phyloP scores from a whole-genome alignment of 2,888 invertebrate genomes.

The Drosophila helvetica region DNA sequence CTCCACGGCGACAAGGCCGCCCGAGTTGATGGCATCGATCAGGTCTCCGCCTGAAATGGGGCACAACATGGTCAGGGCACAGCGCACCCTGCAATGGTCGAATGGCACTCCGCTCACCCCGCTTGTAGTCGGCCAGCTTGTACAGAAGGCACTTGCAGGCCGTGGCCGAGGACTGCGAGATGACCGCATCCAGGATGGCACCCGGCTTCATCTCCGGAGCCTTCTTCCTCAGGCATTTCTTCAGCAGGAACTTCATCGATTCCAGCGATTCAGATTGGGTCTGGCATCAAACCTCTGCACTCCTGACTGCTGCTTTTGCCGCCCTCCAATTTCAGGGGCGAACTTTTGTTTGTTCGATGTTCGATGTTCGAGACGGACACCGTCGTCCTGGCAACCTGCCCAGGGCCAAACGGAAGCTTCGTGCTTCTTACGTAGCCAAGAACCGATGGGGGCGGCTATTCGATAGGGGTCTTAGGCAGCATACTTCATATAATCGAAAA shows the following conservation, averaged over 20 bases:
- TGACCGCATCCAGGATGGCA: constrained; percentile 94
- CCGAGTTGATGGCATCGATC: constrained; percentile 93
- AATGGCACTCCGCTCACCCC: constrained; percentile 85
- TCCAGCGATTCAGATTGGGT: neutral
- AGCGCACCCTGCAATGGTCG: no score
- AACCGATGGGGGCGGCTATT: neutral
- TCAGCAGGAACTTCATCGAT: constrained; percentile 80
- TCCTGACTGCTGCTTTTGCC: no score
- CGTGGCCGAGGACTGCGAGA: constrained; percentile 91
- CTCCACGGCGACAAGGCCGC: constrained; percentile 93
- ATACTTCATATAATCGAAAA: no score
- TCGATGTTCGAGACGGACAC: constrained; percentile 46
- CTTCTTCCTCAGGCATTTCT: constrained; percentile 83
- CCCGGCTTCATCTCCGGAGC: constrained; percentile 85
- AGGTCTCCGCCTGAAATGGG: constrained; percentile 89
- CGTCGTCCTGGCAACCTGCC: constrained; percentile 18
- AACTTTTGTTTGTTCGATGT: constrained; percentile 72
- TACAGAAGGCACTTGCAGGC: constrained; percentile 94
- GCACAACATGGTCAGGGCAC: neutral
- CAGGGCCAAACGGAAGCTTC: neutral
- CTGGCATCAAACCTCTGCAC: neutral
- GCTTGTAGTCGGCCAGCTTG: constrained; percentile 94
- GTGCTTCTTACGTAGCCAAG: neutral
- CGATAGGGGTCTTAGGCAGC: neutral
- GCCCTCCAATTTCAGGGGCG: neutral